A percentile compares a stretch with the other conserved stretches of the same genome.
Conservation (phyloP, 2,888 invertebrate genomes). For the Caenorhabditis panamensis region DNA sequence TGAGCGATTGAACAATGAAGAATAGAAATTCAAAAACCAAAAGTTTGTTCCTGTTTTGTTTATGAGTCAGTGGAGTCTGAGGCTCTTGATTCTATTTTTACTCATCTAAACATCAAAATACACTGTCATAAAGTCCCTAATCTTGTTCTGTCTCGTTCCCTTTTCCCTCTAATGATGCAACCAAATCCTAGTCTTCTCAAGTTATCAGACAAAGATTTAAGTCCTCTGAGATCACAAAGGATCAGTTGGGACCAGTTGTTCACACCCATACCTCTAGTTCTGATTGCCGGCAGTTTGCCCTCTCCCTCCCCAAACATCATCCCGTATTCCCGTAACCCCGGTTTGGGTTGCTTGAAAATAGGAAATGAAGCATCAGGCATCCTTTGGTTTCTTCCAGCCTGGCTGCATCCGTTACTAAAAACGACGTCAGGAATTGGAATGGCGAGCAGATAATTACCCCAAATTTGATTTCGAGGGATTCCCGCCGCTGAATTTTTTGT, state of each 20-base stretch:
- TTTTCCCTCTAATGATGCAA: background rate
- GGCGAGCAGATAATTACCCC: constrained; percentile 1
- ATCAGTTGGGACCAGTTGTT: too few species aligned
- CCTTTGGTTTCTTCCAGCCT: background rate
- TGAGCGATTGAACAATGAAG: too few species aligned
- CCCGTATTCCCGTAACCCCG: background rate
- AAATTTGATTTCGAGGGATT: too few species aligned
- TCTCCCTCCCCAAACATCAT: background rate
- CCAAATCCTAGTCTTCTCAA: constrained; percentile 5
- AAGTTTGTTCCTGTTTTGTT: background rate
- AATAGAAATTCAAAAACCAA: background rate
- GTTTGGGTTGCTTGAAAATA: too few species aligned
- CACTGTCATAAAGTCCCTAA: background rate
- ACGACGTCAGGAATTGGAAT: too few species aligned
- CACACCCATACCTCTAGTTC: too few species aligned
- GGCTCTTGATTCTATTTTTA: background rate
- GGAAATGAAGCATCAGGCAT: background rate
- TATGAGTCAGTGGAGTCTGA: background rate
- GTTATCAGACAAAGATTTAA: background rate
- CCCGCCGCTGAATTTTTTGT: too few species aligned
- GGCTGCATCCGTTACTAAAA: background rate
- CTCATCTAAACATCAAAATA: background rate
- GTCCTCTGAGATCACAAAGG: constrained; percentile 4
- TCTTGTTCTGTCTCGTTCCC: background rate
- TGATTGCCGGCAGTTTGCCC: too few species aligned